These are phyloP conservation scores for Harpagifer antarcticus DNA, from an alignment of 2,797 vertebrate species.

Conservation along the genomic window DNA sequence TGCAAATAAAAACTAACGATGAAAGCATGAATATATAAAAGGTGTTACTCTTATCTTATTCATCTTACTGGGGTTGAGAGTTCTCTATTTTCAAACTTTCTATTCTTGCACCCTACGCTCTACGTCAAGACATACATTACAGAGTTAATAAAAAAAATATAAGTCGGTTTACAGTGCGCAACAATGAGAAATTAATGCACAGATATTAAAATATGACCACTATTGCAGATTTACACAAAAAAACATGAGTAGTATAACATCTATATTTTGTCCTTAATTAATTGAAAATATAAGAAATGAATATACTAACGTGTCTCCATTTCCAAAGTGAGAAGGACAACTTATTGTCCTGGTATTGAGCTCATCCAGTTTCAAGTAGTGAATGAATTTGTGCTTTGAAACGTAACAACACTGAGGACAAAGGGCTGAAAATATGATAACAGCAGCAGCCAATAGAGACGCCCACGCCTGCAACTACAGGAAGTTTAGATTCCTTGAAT, in stretches of 20 bases:
- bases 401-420: slow-evolving; percentile 1
- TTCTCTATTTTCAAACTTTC: slow-evolving; percentile 5
- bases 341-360: background rate
- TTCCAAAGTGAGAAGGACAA: slow-evolving; percentile 6
- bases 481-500: slow-evolving; percentile 14
- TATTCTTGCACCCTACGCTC: background rate
- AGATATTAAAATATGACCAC: background rate
- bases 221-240: background rate
- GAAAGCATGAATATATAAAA: background rate
- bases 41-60: background rate
- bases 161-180: background rate
- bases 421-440: slow-evolving; percentile 13
- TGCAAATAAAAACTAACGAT: background rate
- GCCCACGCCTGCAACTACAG: background rate
- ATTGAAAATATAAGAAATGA: slow-evolving; percentile 5
- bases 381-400: slow-evolving; percentile 18
- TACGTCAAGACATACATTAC: background rate
- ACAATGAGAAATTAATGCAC: slow-evolving; percentile 1
- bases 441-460: slow-evolving; percentile 40
- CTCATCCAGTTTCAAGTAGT: slow-evolving; percentile 7
- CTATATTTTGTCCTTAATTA: slow-evolving; percentile 3
- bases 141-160: background rate
- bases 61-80: background rate
- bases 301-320: slow-evolving; percentile 65
- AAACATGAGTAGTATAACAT: background rate